A percentile compares a stretch with the other conserved stretches of the same genome.
Conservation (phyloP, 2,797 vertebrate species). For the Hypotaenidia philippensis region DNA sequence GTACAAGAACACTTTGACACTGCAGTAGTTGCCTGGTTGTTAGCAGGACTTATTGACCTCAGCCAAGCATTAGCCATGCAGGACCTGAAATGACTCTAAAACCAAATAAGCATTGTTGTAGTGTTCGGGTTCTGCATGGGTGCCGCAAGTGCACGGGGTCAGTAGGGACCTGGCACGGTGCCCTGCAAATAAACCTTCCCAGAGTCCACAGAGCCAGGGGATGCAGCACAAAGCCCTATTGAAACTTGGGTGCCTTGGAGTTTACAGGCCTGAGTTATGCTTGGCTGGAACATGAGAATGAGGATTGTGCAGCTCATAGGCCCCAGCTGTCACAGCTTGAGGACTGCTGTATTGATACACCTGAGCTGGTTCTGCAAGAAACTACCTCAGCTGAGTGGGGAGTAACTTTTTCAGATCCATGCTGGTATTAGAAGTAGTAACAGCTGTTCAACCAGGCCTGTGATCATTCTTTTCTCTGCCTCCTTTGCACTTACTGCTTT, state of each 20-base stretch:
- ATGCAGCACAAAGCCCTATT: neutral
- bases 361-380: neutral
- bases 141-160: neutral
- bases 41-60: neutral
- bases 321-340: neutral
- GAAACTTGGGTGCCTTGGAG: neutral
- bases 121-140: neutral
- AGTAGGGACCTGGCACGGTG: neutral
- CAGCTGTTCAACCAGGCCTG: neutral
- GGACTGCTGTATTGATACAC: neutral
- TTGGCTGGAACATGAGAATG: neutral
- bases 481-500: neutral
- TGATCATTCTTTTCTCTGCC: neutral
- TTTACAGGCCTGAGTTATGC: neutral
- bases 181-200: accelerated
- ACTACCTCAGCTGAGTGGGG: neutral
- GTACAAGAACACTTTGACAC: neutral
- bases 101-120: neutral
- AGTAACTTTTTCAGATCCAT: neutral
- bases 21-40: neutral
- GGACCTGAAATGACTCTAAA: neutral
- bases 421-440: neutral
- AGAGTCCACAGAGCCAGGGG: neutral
- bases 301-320: neutral
- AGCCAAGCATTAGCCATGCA: neutral